phyloP scores from a whole-genome alignment of 2,888 invertebrate species.

The Protophormia terraenovae region DNA sequence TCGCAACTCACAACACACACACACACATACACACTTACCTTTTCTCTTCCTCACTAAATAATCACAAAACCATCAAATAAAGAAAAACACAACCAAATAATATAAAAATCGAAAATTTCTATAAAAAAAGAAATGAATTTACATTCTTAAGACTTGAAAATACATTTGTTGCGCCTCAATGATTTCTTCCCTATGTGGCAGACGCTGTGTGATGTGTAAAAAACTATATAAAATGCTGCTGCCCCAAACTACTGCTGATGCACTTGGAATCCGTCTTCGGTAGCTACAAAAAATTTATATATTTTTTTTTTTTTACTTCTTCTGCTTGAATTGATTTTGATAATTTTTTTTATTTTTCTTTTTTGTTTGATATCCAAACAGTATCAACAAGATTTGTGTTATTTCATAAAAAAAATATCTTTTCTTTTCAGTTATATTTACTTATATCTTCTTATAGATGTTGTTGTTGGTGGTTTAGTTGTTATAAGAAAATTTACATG shows the following conservation, averaged over 20 bases:
- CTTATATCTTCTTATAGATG: not conserved
- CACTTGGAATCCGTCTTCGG: slow-evolving; percentile 7
- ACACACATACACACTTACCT: not conserved
- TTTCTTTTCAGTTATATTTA: not conserved
- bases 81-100: not conserved
- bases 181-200: slow-evolving; percentile 35
- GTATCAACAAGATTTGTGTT: slow-evolving; percentile 53
- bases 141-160: slow-evolving; percentile 11
- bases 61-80: slow-evolving; percentile 1
- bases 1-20: slow-evolving; percentile 20
- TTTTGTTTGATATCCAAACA: slow-evolving; percentile 37
- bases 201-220: not conserved
- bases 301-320: slow-evolving; percentile 32
- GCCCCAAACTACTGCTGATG: slow-evolving; percentile 1
- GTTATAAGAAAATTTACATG: slow-evolving; percentile 53
- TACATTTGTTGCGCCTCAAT: slow-evolving; percentile 65
- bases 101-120: slow-evolving; percentile 22
- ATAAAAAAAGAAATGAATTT: not conserved
- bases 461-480: not conserved
- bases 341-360: slow-evolving; percentile 32
- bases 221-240: not conserved
- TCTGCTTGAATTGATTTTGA: slow-evolving; percentile 62
- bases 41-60: slow-evolving; percentile 31
- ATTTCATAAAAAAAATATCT: slow-evolving; percentile 10
- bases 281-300: slow-evolving; percentile 39